Percentiles rank a stretch among this genome's conserved stretches.
Evolutionary conservation across 1,140 invertebrate genomes (phyloP).

Genomic region (Gryon sp.): DNA sequence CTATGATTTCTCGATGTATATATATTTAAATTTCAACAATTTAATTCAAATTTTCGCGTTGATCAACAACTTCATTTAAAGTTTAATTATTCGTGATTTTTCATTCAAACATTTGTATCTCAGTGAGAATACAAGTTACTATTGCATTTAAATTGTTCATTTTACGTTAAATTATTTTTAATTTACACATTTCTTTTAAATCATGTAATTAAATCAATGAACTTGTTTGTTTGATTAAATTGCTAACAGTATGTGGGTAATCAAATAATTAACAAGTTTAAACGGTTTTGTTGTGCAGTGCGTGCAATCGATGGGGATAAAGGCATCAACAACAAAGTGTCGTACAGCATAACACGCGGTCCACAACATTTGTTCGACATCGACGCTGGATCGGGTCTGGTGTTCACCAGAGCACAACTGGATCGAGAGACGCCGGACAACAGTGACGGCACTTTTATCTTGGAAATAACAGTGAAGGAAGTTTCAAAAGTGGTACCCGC

Average conservation of each 20-base stretch:
- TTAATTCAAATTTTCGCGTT: too few species aligned
- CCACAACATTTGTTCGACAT: conserved; percentile 86
- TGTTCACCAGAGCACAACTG: conserved; percentile 87
- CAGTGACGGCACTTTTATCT: conserved; percentile 91
- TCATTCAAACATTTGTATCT: too few species aligned
- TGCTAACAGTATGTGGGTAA: not conserved
- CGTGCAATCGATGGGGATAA: conserved; percentile 94
- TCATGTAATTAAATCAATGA: conserved; percentile 11
- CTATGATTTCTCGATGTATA: too few species aligned
- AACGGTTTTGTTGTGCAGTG: conserved; percentile 80
- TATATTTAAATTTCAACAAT: too few species aligned
- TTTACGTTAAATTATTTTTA: too few species aligned
- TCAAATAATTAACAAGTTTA: conserved; percentile 33
- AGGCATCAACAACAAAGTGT: conserved; percentile 93
- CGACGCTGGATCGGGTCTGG: conserved; percentile 87
- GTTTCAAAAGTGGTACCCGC: conserved; percentile 82
- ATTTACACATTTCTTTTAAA: not conserved
- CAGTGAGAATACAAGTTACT: too few species aligned
- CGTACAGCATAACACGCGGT: conserved; percentile 89
- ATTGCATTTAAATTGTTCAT: too few species aligned
- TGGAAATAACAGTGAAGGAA: conserved; percentile 87
- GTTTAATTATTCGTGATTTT: too few species aligned
- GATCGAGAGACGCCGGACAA: conserved; percentile 91
- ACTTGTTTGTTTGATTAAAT: conserved; percentile 9
- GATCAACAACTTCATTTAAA: too few species aligned